Conservation (phyloP, 2,888 invertebrate species). For the Epirrhoe alternata region DNA sequence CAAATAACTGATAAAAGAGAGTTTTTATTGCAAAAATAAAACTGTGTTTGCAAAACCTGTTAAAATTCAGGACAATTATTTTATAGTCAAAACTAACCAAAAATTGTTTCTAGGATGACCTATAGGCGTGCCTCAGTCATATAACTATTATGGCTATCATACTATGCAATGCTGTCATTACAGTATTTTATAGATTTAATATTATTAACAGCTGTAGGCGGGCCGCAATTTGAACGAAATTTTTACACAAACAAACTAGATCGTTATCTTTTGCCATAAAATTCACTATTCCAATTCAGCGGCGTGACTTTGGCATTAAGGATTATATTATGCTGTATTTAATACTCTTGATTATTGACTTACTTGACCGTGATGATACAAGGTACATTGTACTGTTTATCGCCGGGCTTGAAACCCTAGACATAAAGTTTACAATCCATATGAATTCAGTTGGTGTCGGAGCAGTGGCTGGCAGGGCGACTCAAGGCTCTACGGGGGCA, state of each 20-base stretch:
- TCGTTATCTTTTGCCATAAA: not conserved
- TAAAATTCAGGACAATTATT: slow-evolving; percentile 30
- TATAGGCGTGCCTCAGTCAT: not conserved
- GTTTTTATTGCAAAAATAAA: slow-evolving; percentile 42
- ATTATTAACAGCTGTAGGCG: slow-evolving; percentile 5
- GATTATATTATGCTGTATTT: slow-evolving; percentile 26
- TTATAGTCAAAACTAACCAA: slow-evolving; percentile 23
- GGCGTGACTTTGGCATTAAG: slow-evolving; percentile 26
- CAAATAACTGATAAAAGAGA: slow-evolving; percentile 42
- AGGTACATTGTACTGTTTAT: slow-evolving; percentile 38
- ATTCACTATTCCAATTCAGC: not conserved
- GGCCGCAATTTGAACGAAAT: not conserved
- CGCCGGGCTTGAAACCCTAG: slow-evolving; percentile 30
- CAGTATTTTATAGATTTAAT: slow-evolving; percentile 26
- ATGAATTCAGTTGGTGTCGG: slow-evolving; percentile 44
- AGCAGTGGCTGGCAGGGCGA: slow-evolving; percentile 54
- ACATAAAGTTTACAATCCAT: slow-evolving; percentile 40
- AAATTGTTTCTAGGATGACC: not conserved
- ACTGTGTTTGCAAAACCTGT: slow-evolving; percentile 30
- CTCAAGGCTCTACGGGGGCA: slow-evolving; percentile 70
- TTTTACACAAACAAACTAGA: not conserved
- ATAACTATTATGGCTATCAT: slow-evolving; percentile 9
- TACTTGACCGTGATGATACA: slow-evolving; percentile 41
- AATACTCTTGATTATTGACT: slow-evolving; percentile 37
- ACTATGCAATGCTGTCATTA: not conserved